Evolutionary conservation across 2,797 vertebrate genomes (phyloP), one percentile per base, ranked within the genome.

Genomic region (Molossus alvarezi): DNA sequence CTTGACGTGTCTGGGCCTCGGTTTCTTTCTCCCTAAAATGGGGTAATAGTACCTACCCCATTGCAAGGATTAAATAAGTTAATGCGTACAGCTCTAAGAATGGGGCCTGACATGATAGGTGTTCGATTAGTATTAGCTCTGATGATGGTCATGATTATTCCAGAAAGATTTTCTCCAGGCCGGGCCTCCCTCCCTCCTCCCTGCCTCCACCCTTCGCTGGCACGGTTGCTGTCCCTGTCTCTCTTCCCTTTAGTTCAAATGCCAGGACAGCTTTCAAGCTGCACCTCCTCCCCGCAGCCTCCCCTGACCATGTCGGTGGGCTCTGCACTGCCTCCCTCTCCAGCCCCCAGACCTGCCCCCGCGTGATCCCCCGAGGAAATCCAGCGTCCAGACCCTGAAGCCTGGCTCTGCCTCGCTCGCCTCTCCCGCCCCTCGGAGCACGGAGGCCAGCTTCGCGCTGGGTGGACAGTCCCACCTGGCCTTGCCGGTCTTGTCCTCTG

Each of bases 321-420:
- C 51, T 94, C 9, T 37, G 33, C 23, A 7, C 62, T 10, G 21
- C 3, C 7, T 27, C n/a, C n/a, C 27, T 62, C 51, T 76, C 79
- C 2, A 1, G 11, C 0, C 7, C 33, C 41, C 27, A 23, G 33
- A n/a, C n/a, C 53, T 84, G 29, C 64, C 0, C 5, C 3, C 2
- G 2, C 0, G 0, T 4, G 48, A 67, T 45, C 9, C 20, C 51
- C 4, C 55, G 10, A 53, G 23, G 6, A 41, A 86, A n/a, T 55
- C 12, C 20, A 15, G 33, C 20, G 3, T 10, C 5, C 1, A 3
- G 77, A 57, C 45, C 58, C 33, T 8, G 14, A 71, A 71, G 18
- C 45, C 6, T 9, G 21, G 13, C 62, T 41, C 33, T 48, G 33
- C 53, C 27, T 1, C 13, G 33, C 41, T 55, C 25, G 21, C 60